These are phyloP conservation scores for Stenodera caucasica DNA, from an alignment of 2,888 invertebrate genomes.

Conservation along the genomic window DNA sequence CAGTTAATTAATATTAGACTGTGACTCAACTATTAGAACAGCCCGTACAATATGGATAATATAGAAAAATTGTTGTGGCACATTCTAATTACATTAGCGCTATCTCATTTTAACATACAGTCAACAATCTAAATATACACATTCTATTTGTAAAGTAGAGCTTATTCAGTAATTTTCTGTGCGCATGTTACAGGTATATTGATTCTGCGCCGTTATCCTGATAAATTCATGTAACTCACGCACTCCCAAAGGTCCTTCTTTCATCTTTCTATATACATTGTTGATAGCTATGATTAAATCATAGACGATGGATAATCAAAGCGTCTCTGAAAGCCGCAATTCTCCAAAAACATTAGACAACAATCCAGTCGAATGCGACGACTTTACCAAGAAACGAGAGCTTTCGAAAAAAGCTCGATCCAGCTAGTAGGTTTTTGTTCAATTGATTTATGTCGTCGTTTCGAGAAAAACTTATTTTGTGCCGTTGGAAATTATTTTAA, in stretches of 20 bases:
- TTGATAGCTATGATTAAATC: background rate
- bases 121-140: slow-evolving; percentile 30
- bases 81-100: slow-evolving; percentile 23
- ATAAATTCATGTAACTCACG: slow-evolving; percentile 29
- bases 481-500: too few species aligned
- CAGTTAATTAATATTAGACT: slow-evolving; percentile 29
- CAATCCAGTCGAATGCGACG: too few species aligned
- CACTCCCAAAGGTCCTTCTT: slow-evolving; percentile 23
- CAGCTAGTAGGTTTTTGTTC: too few species aligned
- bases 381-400: too few species aligned
- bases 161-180: slow-evolving; percentile 33
- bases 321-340: background rate
- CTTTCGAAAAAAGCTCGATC: too few species aligned
- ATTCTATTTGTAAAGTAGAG: slow-evolving; percentile 27
- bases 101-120: slow-evolving; percentile 14
- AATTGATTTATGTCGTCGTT: too few species aligned
- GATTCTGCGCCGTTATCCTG: slow-evolving; percentile 30
- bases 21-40: slow-evolving; percentile 11
- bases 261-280: background rate
- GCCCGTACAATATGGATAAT: background rate
- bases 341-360: too few species aligned
- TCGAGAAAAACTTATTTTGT: too few species aligned
- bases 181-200: slow-evolving; percentile 34
- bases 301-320: background rate
- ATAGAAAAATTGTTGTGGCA: slow-evolving; percentile 10